phyloP scores from a whole-genome alignment of 2,797 vertebrate species.

The Mus minutoides region DNA sequence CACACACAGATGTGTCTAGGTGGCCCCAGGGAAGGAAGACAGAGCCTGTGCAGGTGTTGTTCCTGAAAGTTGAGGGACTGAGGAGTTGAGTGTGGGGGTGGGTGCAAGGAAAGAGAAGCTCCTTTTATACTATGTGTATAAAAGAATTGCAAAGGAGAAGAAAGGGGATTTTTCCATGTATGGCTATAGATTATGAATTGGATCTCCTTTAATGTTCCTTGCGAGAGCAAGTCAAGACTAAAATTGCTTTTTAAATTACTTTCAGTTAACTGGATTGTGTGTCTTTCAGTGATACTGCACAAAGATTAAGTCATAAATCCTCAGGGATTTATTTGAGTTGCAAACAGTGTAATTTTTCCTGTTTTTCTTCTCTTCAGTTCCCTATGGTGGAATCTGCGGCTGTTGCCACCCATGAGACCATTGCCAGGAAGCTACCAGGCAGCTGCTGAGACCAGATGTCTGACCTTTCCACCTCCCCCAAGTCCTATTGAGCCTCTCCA shows the following conservation, averaged over 20 bases:
- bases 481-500: background rate
- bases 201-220: conserved; percentile 73
- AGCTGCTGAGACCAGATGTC: background rate
- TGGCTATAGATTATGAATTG: conserved; percentile 69
- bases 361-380: conserved; percentile 47
- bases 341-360: conserved; percentile 61
- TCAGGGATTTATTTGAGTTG: conserved; percentile 74
- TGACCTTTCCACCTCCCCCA: background rate
- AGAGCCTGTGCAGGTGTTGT: conserved; percentile 38
- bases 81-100: background rate
- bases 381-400: conserved; percentile 15
- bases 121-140: background rate
- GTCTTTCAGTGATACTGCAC: conserved; percentile 64
- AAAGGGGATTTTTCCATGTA: conserved; percentile 39
- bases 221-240: conserved; percentile 76
- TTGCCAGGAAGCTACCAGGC: conserved; percentile 44
- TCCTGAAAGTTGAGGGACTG: background rate
- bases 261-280: conserved; percentile 78
- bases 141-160: conserved; percentile 36
- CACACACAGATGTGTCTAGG: background rate
- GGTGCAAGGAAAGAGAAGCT: no score
- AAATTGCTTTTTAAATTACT: conserved; percentile 83
- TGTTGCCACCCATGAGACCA: conserved; percentile 38
- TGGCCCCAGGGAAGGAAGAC: background rate
- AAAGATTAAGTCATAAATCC: conserved; percentile 79